A percentile compares a stretch with the other conserved stretches of the same genome.
Evolutionary conservation across 2,113 vertebrate genomes (phyloP).

Genomic region (Eudyptes chrysolophus): DNA sequence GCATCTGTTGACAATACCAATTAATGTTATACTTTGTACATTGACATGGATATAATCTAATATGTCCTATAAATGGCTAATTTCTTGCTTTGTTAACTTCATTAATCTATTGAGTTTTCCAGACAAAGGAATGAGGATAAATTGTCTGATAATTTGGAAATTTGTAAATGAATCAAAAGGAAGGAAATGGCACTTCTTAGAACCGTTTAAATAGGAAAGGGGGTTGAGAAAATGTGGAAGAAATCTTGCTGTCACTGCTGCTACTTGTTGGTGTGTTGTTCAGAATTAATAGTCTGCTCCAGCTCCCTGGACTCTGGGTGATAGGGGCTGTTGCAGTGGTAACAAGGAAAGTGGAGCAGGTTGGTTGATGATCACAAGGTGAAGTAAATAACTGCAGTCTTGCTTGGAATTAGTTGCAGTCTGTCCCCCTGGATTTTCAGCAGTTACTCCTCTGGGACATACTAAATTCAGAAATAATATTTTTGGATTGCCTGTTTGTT

Average conservation of each 20-base stretch:
- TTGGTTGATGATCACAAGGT: neutral
- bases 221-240: neutral
- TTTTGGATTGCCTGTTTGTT: neutral
- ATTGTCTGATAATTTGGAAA: neutral
- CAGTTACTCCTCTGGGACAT: neutral
- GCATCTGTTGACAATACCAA: neutral
- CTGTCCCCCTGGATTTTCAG: neutral
- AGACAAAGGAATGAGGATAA: neutral
- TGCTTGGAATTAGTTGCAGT: neutral
- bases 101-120: neutral
- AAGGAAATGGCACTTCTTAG: neutral
- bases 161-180: neutral
- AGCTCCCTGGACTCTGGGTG: neutral
- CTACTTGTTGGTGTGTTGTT: neutral
- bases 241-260: neutral
- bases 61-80: neutral
- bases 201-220: accelerated
- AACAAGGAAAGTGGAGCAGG: neutral
- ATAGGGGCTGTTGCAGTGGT: neutral
- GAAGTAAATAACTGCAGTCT: neutral
- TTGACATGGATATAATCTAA: neutral
- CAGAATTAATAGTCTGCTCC: neutral
- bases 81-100: neutral
- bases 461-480: neutral
- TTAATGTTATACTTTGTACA: neutral